A percentile compares a stretch with the other conserved stretches of the same genome.
phyloP scores from a whole-genome alignment of 2,797 vertebrate species.

The Picus viridis region DNA sequence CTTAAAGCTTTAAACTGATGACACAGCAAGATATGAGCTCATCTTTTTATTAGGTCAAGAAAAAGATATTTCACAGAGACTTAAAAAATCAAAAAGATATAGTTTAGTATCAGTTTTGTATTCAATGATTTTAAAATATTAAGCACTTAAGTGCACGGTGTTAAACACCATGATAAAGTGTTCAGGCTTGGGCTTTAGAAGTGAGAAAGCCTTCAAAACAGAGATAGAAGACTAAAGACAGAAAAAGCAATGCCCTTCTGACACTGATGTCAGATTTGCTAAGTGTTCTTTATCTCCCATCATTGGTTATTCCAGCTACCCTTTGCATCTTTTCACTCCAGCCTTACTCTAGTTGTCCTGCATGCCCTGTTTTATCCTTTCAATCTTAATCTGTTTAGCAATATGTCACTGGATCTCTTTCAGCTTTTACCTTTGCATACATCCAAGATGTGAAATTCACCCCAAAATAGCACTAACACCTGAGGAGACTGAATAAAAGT shows the following conservation, averaged over 20 bases:
- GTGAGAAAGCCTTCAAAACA: background rate
- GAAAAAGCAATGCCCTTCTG: background rate
- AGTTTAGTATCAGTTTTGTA: background rate
- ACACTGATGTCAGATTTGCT: background rate
- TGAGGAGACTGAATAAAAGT: background rate
- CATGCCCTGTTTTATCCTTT: background rate
- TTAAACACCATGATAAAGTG: background rate
- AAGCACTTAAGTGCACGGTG: background rate
- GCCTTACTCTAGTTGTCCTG: background rate
- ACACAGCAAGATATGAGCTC: background rate
- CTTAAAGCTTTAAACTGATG: slow-evolving; percentile 4
- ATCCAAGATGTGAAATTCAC: background rate
- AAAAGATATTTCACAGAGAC: background rate
- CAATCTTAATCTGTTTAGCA: background rate
- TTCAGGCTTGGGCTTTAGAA: background rate
- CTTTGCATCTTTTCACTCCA: background rate
- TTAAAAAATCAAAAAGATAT: slow-evolving; percentile 1
- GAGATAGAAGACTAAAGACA: background rate
- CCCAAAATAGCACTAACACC: background rate
- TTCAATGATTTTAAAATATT: background rate
- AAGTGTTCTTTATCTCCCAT: background rate
- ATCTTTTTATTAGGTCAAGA: slow-evolving; percentile 20
- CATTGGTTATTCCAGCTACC: background rate
- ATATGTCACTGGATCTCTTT: background rate
- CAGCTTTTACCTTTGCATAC: background rate